These are phyloP conservation scores for Eudyptes chrysolophus DNA, from an alignment of 2,113 vertebrate species.

Conservation along the genomic window DNA sequence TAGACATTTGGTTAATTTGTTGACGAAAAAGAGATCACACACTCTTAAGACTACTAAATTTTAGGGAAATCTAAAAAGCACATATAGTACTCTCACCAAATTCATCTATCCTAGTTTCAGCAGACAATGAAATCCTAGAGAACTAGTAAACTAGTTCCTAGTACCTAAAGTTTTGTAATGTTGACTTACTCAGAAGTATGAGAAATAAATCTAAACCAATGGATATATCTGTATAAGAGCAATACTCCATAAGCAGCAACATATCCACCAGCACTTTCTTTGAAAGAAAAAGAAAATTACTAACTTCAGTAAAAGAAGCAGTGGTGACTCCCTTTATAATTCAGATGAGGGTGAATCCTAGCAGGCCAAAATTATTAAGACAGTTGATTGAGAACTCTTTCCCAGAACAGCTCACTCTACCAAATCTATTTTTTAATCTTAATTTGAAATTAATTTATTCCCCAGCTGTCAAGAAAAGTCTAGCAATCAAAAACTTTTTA, in stretches of 20 bases:
- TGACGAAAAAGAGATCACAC: neutral
- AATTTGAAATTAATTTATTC: constrained; percentile 3
- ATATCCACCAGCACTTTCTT: neutral
- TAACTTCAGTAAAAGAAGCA: neutral
- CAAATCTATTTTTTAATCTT: neutral
- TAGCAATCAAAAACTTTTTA: neutral
- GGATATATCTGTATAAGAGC: neutral
- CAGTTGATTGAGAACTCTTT: neutral
- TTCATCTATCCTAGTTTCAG: neutral
- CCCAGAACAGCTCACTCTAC: neutral
- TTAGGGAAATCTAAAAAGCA: neutral
- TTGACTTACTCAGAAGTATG: neutral
- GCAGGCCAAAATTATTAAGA: neutral
- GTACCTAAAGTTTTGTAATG: neutral
- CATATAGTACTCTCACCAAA: neutral
- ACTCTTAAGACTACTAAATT: neutral
- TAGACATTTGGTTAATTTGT: neutral
- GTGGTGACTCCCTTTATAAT: neutral
- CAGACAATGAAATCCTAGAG: neutral
- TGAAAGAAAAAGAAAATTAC: neutral
- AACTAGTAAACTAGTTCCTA: neutral
- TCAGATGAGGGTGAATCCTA: neutral
- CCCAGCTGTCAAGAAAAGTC: neutral
- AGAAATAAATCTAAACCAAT: neutral
- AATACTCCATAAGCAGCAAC: neutral